Evolutionary conservation across 2,113 vertebrate genomes (phyloP).

Genomic region (Pelusios castaneus): DNA sequence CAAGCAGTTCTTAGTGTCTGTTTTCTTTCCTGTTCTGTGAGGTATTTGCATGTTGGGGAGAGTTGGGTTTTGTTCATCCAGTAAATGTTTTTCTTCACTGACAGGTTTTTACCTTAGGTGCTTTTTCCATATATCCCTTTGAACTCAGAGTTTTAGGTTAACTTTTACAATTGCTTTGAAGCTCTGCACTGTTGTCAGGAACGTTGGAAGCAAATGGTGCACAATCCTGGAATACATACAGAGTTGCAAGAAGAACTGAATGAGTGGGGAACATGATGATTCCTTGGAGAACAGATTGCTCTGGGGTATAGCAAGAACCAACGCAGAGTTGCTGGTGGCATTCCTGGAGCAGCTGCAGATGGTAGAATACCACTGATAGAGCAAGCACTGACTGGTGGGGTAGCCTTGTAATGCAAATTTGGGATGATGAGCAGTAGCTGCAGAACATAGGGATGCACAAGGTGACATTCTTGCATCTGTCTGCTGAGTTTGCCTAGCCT

Average conservation of each 20-base stretch:
- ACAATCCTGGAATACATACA: not conserved
- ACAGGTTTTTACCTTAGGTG: not conserved
- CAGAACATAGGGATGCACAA: not conserved
- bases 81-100: not conserved
- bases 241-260: not conserved
- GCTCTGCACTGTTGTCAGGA: not conserved
- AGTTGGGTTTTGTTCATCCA: not conserved
- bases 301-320: not conserved
- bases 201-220: not conserved
- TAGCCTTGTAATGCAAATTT: not conserved
- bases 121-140: not conserved
- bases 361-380: no score
- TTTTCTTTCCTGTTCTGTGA: not conserved
- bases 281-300: not conserved
- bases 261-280: not conserved
- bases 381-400: not conserved
- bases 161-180: not conserved
- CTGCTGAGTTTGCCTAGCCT: not conserved
- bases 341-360: not conserved
- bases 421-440: not conserved
- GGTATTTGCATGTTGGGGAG: not conserved
- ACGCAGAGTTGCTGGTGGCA: not conserved
- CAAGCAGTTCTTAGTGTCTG: not conserved
- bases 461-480: not conserved
- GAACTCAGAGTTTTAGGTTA: not conserved